phyloP scores from a whole-genome alignment of 2,113 vertebrate genomes.

The Proteles cristata region DNA sequence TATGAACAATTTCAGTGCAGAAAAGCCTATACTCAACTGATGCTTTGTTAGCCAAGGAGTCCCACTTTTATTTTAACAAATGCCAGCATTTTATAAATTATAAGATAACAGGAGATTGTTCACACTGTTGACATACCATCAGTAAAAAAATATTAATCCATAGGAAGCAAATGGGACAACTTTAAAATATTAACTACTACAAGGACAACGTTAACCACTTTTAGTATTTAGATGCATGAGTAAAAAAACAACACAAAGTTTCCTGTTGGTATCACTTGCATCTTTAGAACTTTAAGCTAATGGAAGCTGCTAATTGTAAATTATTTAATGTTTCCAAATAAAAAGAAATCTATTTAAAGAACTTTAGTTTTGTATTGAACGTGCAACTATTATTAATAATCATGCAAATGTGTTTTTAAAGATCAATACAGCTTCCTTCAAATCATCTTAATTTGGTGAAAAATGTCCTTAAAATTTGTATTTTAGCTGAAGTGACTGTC shows the following conservation, averaged over 20 bases:
- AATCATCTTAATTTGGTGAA: background rate
- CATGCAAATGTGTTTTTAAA: conserved; percentile 31
- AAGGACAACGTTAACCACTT: background rate
- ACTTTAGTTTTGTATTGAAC: conserved; percentile 47
- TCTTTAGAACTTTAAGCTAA: background rate
- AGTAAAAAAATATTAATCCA: background rate
- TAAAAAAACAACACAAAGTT: background rate
- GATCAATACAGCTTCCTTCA: background rate
- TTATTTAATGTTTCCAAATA: background rate
- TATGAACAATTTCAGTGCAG: background rate
- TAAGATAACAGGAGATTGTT: background rate
- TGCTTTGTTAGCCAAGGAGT: background rate
- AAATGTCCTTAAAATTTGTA: background rate
- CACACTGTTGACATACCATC: background rate
- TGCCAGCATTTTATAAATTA: background rate
- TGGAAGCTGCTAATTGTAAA: accelerated
- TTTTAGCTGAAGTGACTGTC: background rate
- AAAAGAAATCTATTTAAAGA: background rate
- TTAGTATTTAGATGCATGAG: background rate
- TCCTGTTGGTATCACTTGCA: accelerated
- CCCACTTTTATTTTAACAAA: background rate
- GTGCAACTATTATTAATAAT: background rate
- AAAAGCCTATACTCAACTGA: background rate
- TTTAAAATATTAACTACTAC: background rate
- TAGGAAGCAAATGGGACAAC: background rate